Evolutionary conservation across 2,888 invertebrate species (phyloP).

Genomic region (Chrysodeixis includens): DNA sequence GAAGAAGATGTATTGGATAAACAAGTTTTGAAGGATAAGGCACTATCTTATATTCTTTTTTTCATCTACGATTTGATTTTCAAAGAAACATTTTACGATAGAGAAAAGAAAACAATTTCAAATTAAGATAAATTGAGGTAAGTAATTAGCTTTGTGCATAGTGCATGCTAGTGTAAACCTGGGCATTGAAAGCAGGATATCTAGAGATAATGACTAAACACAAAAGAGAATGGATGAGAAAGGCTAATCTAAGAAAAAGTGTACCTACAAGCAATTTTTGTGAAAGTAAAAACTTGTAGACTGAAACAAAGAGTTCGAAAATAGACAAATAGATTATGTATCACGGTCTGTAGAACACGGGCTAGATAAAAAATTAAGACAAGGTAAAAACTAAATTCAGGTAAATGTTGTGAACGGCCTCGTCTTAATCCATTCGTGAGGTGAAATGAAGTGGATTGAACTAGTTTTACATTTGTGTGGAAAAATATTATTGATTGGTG

Average conservation of each 20-base stretch:
- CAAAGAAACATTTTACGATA: too few relatives aligned
- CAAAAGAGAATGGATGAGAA: constrained; percentile 54
- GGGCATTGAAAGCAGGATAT: constrained; percentile 51
- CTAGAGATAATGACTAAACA: constrained; percentile 34
- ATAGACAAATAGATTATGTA: constrained; percentile 34
- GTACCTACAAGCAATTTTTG: constrained; percentile 46
- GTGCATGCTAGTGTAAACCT: constrained; percentile 3
- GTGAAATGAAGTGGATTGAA: neutral
- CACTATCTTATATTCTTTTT: too few relatives aligned
- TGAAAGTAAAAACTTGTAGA: constrained; percentile 57
- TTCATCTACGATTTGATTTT: too few relatives aligned
- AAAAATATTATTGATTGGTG: too few relatives aligned
- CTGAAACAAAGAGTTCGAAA: constrained; percentile 59
- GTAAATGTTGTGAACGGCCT: neutral
- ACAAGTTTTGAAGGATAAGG: too few relatives aligned
- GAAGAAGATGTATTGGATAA: too few relatives aligned
- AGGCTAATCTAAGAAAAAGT: constrained; percentile 47
- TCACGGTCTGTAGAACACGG: constrained; percentile 31
- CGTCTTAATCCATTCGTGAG: neutral
- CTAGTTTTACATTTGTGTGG: neutral
- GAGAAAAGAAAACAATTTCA: too few relatives aligned
- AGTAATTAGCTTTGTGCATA: neutral
- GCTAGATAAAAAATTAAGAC: constrained; percentile 27
- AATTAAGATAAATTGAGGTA: too few relatives aligned
- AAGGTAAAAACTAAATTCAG: neutral